These are phyloP conservation scores for Sipunculus nudus DNA, from an alignment of 2,888 invertebrate genomes.

Conservation along the genomic window DNA sequence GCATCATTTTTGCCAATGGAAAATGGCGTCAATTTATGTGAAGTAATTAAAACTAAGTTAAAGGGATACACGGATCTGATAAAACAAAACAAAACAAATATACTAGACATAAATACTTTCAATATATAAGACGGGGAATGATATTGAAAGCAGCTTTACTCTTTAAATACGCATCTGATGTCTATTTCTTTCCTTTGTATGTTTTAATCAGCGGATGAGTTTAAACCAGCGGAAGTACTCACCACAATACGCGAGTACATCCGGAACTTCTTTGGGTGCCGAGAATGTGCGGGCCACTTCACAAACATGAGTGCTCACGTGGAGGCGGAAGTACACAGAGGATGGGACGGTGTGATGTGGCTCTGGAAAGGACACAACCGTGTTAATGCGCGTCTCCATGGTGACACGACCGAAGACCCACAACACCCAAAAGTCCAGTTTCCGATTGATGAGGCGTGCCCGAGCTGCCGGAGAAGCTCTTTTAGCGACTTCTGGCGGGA, in stretches of 20 bases:
- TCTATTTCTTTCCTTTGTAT: too few relatives aligned
- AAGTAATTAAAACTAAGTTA: too few relatives aligned
- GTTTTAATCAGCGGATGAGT: too few relatives aligned
- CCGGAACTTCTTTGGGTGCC: conserved; percentile 91
- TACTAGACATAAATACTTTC: too few relatives aligned
- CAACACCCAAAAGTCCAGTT: conserved; percentile 88
- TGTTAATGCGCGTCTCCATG: conserved; percentile 86
- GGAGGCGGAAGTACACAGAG: conserved; percentile 72
- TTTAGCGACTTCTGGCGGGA: too few relatives aligned
- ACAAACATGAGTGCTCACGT: conserved; percentile 80
- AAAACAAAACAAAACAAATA: too few relatives aligned
- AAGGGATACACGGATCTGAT: too few relatives aligned
- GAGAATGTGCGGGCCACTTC: conserved; percentile 90
- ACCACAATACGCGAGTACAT: conserved; percentile 87
- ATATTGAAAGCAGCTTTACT: too few relatives aligned
- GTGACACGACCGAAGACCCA: conserved; percentile 90
- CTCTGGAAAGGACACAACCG: conserved; percentile 91
- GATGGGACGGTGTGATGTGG: conserved; percentile 77
- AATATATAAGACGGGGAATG: too few relatives aligned
- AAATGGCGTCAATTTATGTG: too few relatives aligned
- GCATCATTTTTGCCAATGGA: too few relatives aligned
- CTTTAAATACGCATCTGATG: too few relatives aligned
- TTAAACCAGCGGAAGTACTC: conserved; percentile 72
- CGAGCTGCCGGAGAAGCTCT: conserved; percentile 60
- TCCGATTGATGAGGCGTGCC: conserved; percentile 77